Conservation (phyloP, 2,888 invertebrate genomes). For the Polymixis flavicincta region DNA sequence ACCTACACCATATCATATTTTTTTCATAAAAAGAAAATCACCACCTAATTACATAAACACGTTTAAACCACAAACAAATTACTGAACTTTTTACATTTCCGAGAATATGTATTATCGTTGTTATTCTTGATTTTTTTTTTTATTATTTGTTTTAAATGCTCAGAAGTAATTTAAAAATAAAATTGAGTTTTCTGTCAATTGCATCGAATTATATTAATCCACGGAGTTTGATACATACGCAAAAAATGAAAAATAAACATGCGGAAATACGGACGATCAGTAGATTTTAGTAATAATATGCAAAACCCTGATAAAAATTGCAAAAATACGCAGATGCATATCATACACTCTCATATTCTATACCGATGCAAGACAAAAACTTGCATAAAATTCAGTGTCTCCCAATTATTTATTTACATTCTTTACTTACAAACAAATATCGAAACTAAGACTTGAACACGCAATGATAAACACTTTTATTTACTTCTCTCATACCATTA, state of each 20-base stretch:
- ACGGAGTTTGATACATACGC: no score
- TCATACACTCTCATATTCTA: neutral
- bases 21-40: no score
- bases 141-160: no score
- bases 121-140: no score
- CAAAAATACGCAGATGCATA: neutral
- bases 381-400: neutral
- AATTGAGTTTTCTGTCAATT: no score
- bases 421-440: neutral
- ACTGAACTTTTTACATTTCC: neutral
- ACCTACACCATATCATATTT: neutral
- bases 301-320: neutral
- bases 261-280: no score
- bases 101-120: no score
- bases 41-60: no score
- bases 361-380: neutral
- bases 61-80: neutral
- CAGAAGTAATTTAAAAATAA: no score
- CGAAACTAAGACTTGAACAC: neutral
- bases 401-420: neutral
- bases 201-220: no score
- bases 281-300: neutral
- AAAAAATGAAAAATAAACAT: no score
- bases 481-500: constrained; percentile 68
- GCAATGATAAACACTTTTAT: constrained; percentile 45